Evolutionary conservation across 2,888 invertebrate genomes (phyloP).

Genomic region (Bellardia pandia): DNA sequence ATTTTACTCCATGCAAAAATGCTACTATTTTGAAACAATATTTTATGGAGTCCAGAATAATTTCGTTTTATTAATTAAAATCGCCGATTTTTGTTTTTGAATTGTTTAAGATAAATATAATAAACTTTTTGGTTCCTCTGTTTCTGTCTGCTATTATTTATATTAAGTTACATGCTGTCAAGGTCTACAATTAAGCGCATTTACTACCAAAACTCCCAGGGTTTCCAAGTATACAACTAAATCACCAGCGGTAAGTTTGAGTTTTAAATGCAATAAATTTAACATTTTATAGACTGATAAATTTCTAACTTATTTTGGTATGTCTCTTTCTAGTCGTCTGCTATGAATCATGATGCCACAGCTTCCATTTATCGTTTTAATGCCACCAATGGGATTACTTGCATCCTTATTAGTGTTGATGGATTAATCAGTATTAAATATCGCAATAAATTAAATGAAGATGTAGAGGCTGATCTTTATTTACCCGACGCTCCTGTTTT

Average conservation of each 20-base stretch:
- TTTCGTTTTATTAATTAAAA: neutral
- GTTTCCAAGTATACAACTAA: constrained; percentile 88
- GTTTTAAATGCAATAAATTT: neutral
- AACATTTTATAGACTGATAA: neutral
- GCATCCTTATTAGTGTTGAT: constrained; percentile 89
- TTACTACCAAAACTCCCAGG: constrained; percentile 87
- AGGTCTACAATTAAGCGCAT: constrained; percentile 86
- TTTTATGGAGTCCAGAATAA: neutral
- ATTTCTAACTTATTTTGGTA: neutral
- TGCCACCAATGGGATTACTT: constrained; percentile 89
- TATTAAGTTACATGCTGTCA: constrained; percentile 78
- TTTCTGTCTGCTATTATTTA: constrained; percentile 5
- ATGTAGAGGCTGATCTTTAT: constrained; percentile 88
- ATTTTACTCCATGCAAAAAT: constrained; percentile 5
- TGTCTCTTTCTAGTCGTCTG: constrained; percentile 78
- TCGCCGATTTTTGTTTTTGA: neutral
- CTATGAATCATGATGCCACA: constrained; percentile 83
- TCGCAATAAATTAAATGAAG: constrained; percentile 88
- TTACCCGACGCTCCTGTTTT: constrained; percentile 90
- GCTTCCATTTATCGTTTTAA: constrained; percentile 88
- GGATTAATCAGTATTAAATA: constrained; percentile 90
- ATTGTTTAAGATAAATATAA: neutral
- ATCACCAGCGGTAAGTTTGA: constrained; percentile 80
- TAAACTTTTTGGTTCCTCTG: neutral
- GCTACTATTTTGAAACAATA: neutral